Conservation (phyloP, 2,797 vertebrate species). For the Periophthalmus magnuspinnatus region DNA sequence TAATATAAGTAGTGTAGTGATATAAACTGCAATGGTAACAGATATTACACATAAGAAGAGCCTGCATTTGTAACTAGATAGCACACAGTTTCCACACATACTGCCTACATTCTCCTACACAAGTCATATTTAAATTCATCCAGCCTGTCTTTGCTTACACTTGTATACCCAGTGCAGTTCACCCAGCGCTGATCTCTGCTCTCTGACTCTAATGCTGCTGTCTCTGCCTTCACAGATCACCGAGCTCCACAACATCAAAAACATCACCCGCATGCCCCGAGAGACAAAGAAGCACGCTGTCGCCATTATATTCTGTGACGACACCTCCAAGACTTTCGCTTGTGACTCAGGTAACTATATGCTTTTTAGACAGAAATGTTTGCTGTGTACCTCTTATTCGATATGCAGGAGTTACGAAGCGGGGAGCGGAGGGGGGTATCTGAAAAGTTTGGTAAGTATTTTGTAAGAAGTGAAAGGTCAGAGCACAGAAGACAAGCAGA, state of each 20-base stretch:
- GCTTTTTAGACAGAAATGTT: constrained; percentile 13
- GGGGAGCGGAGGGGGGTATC: constrained; percentile 3
- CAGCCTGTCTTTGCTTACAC: not conserved
- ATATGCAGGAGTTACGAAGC: constrained; percentile 5
- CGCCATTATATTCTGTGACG: constrained; percentile 97
- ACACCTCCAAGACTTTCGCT: constrained; percentile 97
- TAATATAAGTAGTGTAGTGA: not conserved
- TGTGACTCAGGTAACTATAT: constrained; percentile 93
- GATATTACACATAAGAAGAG: not conserved
- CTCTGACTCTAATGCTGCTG: constrained; percentile 53
- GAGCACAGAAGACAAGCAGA: constrained; percentile 16
- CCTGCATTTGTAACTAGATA: not conserved
- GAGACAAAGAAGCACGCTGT: constrained; percentile 98
- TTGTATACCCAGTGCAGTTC: not conserved
- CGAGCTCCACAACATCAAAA: constrained; percentile 97
- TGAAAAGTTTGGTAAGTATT: constrained; percentile 22
- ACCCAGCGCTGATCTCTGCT: constrained; percentile 31
- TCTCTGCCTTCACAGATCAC: constrained; percentile 86
- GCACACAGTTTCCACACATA: not conserved
- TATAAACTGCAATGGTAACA: not conserved
- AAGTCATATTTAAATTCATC: constrained; percentile 1
- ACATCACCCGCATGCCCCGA: constrained; percentile 95
- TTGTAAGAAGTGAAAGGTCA: constrained; percentile 28
- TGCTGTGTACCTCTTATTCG: not conserved
- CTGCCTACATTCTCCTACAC: not conserved